phyloP scores from a whole-genome alignment of 2,113 vertebrate species.

The Cinclus mexicanus region DNA sequence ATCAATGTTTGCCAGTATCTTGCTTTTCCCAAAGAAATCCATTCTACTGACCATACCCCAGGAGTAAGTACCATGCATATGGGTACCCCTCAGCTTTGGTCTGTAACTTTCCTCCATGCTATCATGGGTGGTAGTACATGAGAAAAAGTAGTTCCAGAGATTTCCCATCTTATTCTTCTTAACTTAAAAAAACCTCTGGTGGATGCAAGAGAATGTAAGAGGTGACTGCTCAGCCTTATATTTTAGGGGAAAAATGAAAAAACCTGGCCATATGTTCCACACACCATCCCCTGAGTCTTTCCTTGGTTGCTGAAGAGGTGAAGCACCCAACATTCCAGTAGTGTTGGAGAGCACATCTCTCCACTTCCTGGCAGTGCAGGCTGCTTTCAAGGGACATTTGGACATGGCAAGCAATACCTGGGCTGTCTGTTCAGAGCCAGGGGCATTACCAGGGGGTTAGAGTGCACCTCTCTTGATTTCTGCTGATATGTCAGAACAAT shows the following conservation, averaged over 20 bases:
- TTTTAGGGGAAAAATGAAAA: not conserved
- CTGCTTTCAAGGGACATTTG: not conserved
- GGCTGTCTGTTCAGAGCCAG: not conserved
- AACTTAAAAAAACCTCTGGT: not conserved
- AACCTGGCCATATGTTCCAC: not conserved
- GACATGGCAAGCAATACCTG: not conserved
- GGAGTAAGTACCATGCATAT: rapidly evolving
- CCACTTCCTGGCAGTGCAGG: rapidly evolving
- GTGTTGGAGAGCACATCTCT: not conserved
- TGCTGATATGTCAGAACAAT: not conserved
- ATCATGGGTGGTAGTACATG: rapidly evolving
- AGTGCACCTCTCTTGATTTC: not conserved
- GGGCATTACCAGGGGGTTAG: not conserved
- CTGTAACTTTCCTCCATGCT: not conserved
- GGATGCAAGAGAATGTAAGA: not conserved
- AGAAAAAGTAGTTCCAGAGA: not conserved
- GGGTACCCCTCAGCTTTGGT: not conserved
- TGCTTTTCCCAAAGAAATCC: not conserved
- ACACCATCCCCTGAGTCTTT: not conserved
- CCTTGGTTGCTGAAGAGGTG: not conserved
- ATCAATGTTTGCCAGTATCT: not conserved
- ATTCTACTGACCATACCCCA: not conserved
- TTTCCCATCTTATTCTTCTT: not conserved
- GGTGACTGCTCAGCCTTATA: not conserved
- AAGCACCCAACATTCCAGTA: rapidly evolving